phyloP scores from a whole-genome alignment of 2,113 vertebrate species.

The Pelmatolapia mariae region DNA sequence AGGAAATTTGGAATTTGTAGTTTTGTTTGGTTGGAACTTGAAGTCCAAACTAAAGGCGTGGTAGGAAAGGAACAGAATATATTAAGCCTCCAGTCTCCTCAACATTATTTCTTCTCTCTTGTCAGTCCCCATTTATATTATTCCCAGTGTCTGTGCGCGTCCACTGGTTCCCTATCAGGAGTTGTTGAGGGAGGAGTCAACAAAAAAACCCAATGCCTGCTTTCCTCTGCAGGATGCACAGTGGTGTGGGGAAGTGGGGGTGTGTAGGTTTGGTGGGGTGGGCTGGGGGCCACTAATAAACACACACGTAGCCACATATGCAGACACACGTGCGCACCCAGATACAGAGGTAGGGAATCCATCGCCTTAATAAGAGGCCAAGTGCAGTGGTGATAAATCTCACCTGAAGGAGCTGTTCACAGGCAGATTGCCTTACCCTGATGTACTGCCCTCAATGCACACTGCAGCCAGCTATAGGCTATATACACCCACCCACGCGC shows the following conservation, averaged over 20 bases:
- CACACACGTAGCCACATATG: background rate
- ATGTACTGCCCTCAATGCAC: constrained; percentile 65
- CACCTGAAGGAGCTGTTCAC: constrained; percentile 70
- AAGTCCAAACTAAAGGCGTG: constrained; percentile 13
- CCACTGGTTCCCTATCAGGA: constrained; percentile 36
- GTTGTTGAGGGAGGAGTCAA: constrained; percentile 51
- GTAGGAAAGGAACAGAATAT: background rate
- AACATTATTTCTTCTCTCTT: background rate
- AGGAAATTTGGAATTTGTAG: constrained; percentile 36
- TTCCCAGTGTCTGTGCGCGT: constrained; percentile 6
- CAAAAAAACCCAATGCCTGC: constrained; percentile 27
- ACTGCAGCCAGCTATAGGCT: constrained; percentile 50
- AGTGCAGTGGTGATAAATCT: constrained; percentile 75
- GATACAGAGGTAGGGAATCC: constrained; percentile 62
- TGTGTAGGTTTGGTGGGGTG: background rate
- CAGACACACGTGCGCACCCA: constrained; percentile 32
- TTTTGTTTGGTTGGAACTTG: constrained; percentile 14
- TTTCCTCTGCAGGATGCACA: constrained; percentile 60
- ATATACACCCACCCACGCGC: constrained; percentile 49
- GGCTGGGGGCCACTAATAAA: constrained; percentile 8
- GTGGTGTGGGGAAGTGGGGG: background rate
- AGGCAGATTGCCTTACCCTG: constrained; percentile 69
- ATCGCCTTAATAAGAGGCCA: constrained; percentile 70
- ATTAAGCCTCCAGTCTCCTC: background rate
- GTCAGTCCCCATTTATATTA: constrained; percentile 25